These are phyloP conservation scores for Bombus consobrinus DNA, from an alignment of 1,140 invertebrate genomes.

Conservation along the genomic window DNA sequence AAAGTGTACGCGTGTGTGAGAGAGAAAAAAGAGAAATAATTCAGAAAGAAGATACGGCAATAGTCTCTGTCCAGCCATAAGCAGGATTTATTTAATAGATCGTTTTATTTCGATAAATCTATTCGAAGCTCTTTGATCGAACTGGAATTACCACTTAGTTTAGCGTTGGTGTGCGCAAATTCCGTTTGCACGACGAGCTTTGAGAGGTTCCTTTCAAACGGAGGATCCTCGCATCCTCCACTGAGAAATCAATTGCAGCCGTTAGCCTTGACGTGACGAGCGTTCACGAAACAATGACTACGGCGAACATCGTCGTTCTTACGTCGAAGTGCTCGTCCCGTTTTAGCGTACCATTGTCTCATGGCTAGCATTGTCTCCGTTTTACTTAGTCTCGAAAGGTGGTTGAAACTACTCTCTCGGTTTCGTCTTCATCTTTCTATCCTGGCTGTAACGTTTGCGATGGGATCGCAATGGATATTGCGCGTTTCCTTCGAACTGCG, in stretches of 20 bases:
- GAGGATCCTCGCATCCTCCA: slow-evolving; percentile 3
- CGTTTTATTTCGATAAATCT: too few species aligned
- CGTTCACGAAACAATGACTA: slow-evolving; percentile 22
- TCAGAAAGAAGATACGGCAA: too few species aligned
- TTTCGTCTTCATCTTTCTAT: background rate
- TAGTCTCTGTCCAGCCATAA: too few species aligned
- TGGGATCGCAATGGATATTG: background rate
- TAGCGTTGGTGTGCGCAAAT: background rate
- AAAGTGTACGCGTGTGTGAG: too few species aligned
- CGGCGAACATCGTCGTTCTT: slow-evolving; percentile 29
- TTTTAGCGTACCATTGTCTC: slow-evolving; percentile 47
- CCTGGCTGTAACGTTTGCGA: background rate
- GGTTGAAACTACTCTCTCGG: background rate
- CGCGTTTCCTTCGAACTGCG: background rate
- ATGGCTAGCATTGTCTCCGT: slow-evolving; percentile 14
- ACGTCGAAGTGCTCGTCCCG: slow-evolving; percentile 27
- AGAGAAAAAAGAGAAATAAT: too few species aligned
- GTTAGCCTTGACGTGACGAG: slow-evolving; percentile 27
- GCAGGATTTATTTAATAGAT: too few species aligned
- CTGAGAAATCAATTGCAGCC: slow-evolving; percentile 56
- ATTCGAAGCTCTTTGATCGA: background rate
- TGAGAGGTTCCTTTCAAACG: background rate
- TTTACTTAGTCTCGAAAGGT: background rate
- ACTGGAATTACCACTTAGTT: background rate
- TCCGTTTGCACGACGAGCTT: background rate